These are phyloP conservation scores for Galerucella pusilla DNA, from an alignment of 2,888 invertebrate genomes.

Conservation along the genomic window DNA sequence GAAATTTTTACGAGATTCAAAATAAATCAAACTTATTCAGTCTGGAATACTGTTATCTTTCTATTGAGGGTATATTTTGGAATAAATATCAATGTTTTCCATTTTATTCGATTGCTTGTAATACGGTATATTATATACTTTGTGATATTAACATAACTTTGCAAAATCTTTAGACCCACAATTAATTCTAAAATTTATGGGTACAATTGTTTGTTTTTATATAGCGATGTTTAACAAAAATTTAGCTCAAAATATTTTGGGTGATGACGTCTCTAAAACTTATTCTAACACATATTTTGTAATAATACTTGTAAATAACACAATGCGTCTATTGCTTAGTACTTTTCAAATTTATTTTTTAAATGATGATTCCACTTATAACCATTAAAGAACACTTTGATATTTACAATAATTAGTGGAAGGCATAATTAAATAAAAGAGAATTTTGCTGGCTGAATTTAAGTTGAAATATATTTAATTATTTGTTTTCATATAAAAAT, in stretches of 20 bases:
- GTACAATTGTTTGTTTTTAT: slow-evolving; percentile 56
- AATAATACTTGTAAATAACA: slow-evolving; percentile 58
- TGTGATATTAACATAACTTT: slow-evolving; percentile 52
- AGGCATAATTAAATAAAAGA: slow-evolving; percentile 34
- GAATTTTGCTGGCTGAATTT: not conserved
- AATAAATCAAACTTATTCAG: too few species aligned
- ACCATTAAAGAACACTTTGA: slow-evolving; percentile 43
- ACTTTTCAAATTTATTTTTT: slow-evolving; percentile 48
- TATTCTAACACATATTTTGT: slow-evolving; percentile 57
- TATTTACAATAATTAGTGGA: slow-evolving; percentile 33
- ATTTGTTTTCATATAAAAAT: too few species aligned
- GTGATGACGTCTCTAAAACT: slow-evolving; percentile 55
- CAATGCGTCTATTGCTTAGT: slow-evolving; percentile 53
- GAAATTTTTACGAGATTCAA: too few species aligned
- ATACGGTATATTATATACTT: slow-evolving; percentile 38
- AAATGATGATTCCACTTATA: slow-evolving; percentile 46
- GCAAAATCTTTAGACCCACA: slow-evolving; percentile 53
- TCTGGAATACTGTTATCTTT: too few species aligned
- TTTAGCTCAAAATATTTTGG: slow-evolving; percentile 57
- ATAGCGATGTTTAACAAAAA: slow-evolving; percentile 47
- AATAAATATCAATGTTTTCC: not conserved
- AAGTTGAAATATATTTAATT: too few species aligned
- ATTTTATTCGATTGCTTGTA: too few species aligned
- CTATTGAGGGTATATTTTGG: too few species aligned
- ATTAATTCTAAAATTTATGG: slow-evolving; percentile 58